Evolutionary conservation across 2,113 vertebrate species (phyloP).

Genomic region (Peromyscus polionotus): DNA sequence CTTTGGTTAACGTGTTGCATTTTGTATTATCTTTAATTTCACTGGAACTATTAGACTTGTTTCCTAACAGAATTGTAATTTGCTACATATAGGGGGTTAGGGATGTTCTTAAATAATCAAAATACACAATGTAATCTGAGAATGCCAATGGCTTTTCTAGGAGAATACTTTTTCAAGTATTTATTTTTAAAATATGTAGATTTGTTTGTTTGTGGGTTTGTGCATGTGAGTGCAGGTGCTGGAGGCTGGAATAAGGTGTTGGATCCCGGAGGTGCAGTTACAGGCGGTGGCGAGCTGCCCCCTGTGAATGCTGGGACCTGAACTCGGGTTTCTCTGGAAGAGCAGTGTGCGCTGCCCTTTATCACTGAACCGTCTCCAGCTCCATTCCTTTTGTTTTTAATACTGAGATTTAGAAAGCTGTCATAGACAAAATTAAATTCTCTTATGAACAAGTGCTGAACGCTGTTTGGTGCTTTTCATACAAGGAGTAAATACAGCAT

Average conservation of each 20-base stretch:
- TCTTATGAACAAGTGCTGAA: constrained; percentile 53
- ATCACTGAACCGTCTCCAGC: background rate
- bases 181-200: background rate
- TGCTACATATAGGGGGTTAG: background rate
- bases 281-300: background rate
- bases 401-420: constrained; percentile 50
- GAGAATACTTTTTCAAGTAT: background rate
- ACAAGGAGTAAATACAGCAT: constrained; percentile 52
- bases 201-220: background rate
- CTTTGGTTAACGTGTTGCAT: background rate
- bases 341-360: background rate
- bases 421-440: constrained; percentile 58
- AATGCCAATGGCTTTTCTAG: background rate
- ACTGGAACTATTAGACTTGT: background rate
- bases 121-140: background rate
- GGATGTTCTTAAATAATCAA: background rate
- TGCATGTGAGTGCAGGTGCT: too few species aligned
- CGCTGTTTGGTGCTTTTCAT: constrained; percentile 46
- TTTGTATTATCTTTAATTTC: background rate
- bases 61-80: constrained; percentile 4
- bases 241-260: background rate
- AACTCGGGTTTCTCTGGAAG: too few species aligned
- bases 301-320: background rate
- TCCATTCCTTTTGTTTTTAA: background rate
- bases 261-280: background rate